Evolutionary conservation across 2,113 vertebrate genomes (phyloP), one percentile per base, ranked within the genome.

Genomic region (Origma solitaria): DNA sequence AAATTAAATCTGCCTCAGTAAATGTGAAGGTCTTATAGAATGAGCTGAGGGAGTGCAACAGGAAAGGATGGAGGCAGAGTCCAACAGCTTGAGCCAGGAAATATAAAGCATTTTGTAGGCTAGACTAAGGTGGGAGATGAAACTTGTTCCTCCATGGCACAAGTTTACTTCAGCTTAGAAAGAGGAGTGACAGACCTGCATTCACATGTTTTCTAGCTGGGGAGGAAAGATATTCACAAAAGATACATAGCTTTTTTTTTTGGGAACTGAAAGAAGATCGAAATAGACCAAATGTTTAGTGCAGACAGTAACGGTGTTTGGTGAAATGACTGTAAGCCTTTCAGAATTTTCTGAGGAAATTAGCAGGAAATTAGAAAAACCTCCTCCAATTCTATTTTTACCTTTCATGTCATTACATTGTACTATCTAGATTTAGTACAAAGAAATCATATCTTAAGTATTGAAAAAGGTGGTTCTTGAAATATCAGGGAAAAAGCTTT

Each of bases 351-450:
- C 78, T 94, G 40, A 47, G 60, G 68, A 95, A 97, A 96, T 94
- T 86, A 92, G 58, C 83, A 91, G 82, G 81, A 92, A 87, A 86
- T 90, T 57, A 85, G 71, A 38, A 92, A 96, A 90, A n/a, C 40
- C 77, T 91, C 60, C 89, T 88, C 58, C 68, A 88, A 56, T 53
- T 92, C 51, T 94, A 88, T 91, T 95, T 95, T 95, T 96, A 49
- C 51, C 31, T 86, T 92, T 86, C 44, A 77, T 75, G 72, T 60
- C 24, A 90, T 56, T 86, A 40, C 82, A 71, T 66, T 92, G 11
- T 86, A 27, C 42, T 81, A 83, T 75, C 57, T 20, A 56, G 28
- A 79, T 94, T 88, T 79, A 94, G 75, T 58, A 82, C 69, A 96
- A 84, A 96, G 90, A 90, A 92, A 71, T 78, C 1, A 2, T 37